Conservation (phyloP, 2,113 vertebrate genomes). For the Tychaedon coryphoeus region DNA sequence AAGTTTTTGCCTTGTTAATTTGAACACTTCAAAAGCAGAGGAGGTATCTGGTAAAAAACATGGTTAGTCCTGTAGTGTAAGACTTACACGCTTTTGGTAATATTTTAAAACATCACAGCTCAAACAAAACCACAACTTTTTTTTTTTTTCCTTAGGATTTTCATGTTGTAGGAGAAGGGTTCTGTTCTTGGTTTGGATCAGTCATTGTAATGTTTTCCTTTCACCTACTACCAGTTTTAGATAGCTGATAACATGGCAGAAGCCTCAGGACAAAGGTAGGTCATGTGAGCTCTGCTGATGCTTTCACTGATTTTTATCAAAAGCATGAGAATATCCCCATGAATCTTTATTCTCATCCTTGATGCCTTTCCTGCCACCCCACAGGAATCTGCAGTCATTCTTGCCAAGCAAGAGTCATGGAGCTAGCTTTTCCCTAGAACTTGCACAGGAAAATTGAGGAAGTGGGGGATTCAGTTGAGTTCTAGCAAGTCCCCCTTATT, state of each 20-base stretch:
- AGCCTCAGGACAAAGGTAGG: neutral
- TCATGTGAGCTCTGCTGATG: neutral
- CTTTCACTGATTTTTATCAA: neutral
- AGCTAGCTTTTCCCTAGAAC: neutral
- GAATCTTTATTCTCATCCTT: neutral
- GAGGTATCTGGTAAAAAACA: accelerated
- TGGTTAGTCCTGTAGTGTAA: neutral
- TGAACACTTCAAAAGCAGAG: neutral
- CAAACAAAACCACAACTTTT: neutral
- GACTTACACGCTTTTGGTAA: neutral
- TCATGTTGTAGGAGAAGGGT: neutral
- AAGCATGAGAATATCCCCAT: neutral
- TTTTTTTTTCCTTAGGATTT: neutral
- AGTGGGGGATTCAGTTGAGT: neutral
- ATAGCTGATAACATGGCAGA: neutral
- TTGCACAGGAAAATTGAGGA: neutral
- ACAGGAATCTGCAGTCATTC: neutral
- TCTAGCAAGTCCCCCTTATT: neutral
- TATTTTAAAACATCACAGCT: neutral
- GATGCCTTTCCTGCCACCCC: neutral
- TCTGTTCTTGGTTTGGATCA: neutral
- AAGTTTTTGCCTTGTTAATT: neutral
- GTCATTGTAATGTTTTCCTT: neutral
- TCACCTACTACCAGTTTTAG: neutral
- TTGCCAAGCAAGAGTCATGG: neutral